Evolutionary conservation across 1,140 invertebrate species (phyloP), one percentile per base, ranked within the genome.

Genomic region (Neodiprion pinetum): DNA sequence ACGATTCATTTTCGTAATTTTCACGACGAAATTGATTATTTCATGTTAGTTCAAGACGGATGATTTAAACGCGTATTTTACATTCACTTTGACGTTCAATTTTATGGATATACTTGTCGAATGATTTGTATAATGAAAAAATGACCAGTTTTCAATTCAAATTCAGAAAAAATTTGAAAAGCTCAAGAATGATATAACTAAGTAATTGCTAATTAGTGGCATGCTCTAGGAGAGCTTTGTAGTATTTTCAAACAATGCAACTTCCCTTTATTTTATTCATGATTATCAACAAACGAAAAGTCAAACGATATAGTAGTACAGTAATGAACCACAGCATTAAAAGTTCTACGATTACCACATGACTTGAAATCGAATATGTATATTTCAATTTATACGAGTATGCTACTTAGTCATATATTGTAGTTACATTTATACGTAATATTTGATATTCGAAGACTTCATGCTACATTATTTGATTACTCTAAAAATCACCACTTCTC

Each of bases 291-390:
- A 40, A 40, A 40, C 1, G 28, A 40, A 40, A 40, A 40, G 28
- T 40, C 28, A 53, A 48, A 68, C 17, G 74, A 53, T 50, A 48
- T 69, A 75, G 72, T 17, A 68, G 69, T 48, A 71, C 9, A 61
- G 11, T 17, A 61, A 61, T 9, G 53, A 61, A 7, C n/a, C 53
- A 17, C 28, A 40, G 28, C 28, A 40, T 40, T 61, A 14, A 61
- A 61, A 61, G n/a, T 61, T 61, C 53, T 61, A 61, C 53, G 11
- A 17, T 9, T 61, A 61, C 53, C 53, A 17, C n/a, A 61, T 61
- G 53, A 61, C 4, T 61, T 61, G n/a, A 14, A 61, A 61, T 61
- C n/a, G n/a, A 61, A 61, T 61, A 61, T 61, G 53, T 61, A 8
- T 61, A 17, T 61, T 61, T 61, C n/a, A 61, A 61, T 61, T 61